Base-by-base conservation (phyloP, 2,113 vertebrate species). In the Pterocles orientalis region DNA sequence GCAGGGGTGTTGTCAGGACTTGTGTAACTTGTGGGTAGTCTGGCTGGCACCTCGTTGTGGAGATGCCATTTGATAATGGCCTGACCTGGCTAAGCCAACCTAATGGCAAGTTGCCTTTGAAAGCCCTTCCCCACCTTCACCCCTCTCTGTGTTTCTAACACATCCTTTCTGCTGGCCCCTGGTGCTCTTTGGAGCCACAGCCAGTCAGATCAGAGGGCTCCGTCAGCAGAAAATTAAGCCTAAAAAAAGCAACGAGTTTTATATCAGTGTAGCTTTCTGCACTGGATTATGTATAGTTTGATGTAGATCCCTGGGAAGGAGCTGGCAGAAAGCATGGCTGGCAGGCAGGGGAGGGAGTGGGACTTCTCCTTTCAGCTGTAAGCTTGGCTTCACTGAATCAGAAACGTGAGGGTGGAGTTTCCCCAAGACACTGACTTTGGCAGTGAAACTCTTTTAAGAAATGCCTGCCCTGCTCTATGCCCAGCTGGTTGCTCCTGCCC, bases 1-100 rank as follows among this genome's bases (percentile, higher is more conserved):
- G 0, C 2, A 4, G 88, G 85, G 43, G 60, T 86, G 88, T 86
- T 92, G 71, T 76, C 88, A 86, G 85, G 60, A 57, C 82, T 95
- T 92, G 79, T 88, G 92, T 90, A 94, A 88, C 47, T 60, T 73
- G 85, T 77, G 84, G 69, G 58, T 58, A 93, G 83, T 76, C 87
- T 90, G 90, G 66, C 75, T 2, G 17, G 82, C 82, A 88, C 79
- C 62, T 86, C 31, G 17, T 47, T 0, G 0, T 57, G 66, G 58
- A 93, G 85, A 76, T 80, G 26, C n/a, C 25, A 14, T 79, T 60
- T 68, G 77, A 91, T 93, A 89, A 68, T 39, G 39, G 31, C 70
- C 62, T 85, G 68, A 58, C 36, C 57, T 90, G 76, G 56, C 45
- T 81, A 69, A 77, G 80, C 36, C 54, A 53, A 21, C 33, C 11